Percentiles rank a stretch among this genome's conserved stretches.
phyloP scores from a whole-genome alignment of 2,113 vertebrate genomes.

The Laterallus jamaicensis region DNA sequence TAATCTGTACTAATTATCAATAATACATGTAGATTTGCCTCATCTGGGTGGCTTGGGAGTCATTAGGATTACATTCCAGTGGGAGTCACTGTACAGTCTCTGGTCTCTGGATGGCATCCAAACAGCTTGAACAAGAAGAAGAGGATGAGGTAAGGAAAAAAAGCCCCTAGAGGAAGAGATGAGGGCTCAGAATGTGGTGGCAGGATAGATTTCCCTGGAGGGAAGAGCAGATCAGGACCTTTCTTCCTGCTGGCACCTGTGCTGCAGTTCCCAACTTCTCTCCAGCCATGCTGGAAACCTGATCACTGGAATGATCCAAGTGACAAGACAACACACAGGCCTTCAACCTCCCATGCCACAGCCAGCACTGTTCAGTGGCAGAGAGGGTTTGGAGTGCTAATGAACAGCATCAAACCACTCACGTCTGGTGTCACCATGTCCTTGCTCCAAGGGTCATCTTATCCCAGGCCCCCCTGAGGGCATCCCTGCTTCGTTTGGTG shows the following conservation, averaged over 20 bases:
- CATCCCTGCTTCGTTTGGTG: background rate
- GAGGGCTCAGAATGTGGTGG: background rate
- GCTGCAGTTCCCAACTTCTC: background rate
- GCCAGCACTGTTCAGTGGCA: accelerated
- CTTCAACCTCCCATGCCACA: background rate
- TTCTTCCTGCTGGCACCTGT: background rate
- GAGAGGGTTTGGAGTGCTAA: background rate
- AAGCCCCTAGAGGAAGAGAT: background rate
- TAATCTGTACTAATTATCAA: background rate
- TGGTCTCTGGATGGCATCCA: background rate
- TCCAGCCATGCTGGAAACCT: background rate
- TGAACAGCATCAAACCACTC: background rate
- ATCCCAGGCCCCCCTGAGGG: background rate
- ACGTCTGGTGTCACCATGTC: background rate
- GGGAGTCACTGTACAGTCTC: background rate
- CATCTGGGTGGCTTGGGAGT: background rate
- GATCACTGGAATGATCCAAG: background rate
- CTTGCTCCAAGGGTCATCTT: too few relatives aligned
- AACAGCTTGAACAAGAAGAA: background rate
- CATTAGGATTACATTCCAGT: background rate
- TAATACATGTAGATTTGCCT: background rate
- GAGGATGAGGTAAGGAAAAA: background rate
- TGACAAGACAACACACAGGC: background rate
- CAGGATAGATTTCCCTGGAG: background rate
- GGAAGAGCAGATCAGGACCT: background rate